phyloP scores from a whole-genome alignment of 1,140 invertebrate genomes.

The Lanistes nyassanus region DNA sequence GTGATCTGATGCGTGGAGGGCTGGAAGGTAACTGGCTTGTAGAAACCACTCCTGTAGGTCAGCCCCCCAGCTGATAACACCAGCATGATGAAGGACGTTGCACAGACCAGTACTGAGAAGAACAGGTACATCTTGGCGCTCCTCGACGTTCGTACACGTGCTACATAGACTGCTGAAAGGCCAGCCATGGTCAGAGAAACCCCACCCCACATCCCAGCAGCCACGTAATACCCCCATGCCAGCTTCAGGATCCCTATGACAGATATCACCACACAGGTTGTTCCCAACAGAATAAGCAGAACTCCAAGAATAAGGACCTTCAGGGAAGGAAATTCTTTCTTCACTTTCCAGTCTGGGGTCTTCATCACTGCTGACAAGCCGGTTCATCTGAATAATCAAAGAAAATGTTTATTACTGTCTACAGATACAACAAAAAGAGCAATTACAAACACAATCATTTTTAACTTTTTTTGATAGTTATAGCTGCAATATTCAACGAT shows the following conservation, averaged over 20 bases:
- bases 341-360: constrained; percentile 7
- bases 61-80: constrained; percentile 33
- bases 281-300: constrained; percentile 24
- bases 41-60: constrained; percentile 32
- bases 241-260: constrained; percentile 25
- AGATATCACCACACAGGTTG: constrained; percentile 27
- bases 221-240: constrained; percentile 35
- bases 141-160: constrained; percentile 10
- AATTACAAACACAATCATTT: too few species aligned
- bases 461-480: too few species aligned
- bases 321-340: constrained; percentile 26
- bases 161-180: constrained; percentile 25
- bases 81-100: constrained; percentile 28
- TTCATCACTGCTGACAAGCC: not conserved
- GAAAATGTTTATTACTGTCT: too few species aligned
- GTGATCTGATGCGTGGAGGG: constrained; percentile 17
- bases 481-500: too few species aligned
- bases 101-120: constrained; percentile 12
- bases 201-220: constrained; percentile 37
- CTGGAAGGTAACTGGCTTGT: constrained; percentile 19
- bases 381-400: too few species aligned
- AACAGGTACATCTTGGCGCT: constrained; percentile 29
- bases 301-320: constrained; percentile 32
- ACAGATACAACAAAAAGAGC: too few species aligned
- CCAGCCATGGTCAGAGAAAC: constrained; percentile 29